Percentiles rank a stretch among this genome's conserved stretches.
phyloP scores from a whole-genome alignment of 2,888 invertebrate genomes.

The Tethea ocularis region DNA sequence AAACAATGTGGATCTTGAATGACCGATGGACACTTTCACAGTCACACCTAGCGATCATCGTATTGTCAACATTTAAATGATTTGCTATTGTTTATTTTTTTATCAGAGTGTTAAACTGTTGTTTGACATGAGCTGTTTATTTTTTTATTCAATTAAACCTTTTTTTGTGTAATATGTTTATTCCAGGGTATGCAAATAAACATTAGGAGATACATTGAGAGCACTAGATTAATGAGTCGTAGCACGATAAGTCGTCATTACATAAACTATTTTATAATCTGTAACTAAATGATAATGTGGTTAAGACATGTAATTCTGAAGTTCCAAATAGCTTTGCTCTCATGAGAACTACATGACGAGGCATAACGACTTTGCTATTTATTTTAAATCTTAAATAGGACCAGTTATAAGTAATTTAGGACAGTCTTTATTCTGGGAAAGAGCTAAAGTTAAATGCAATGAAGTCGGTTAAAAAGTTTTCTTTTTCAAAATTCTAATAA shows the following conservation, averaged over 20 bases:
- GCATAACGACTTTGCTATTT: too few relatives aligned
- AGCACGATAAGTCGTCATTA: neutral
- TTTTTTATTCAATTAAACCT: neutral
- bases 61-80: conserved; percentile 31
- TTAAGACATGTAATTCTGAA: neutral
- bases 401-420: too few relatives aligned
- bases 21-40: conserved; percentile 68
- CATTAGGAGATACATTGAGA: neutral
- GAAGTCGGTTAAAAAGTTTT: too few relatives aligned
- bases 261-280: neutral
- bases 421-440: too few relatives aligned
- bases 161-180: neutral
- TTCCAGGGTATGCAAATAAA: neutral
- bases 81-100: conserved; percentile 21
- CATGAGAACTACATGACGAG: too few relatives aligned
- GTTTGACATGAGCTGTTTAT: neutral
- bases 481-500: too few relatives aligned
- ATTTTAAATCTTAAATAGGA: too few relatives aligned
- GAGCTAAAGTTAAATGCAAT: too few relatives aligned
- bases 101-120: neutral
- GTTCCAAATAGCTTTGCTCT: neutral
- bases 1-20: conserved; percentile 74
- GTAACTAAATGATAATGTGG: neutral
- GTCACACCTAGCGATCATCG: conserved; percentile 29
- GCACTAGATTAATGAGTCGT: neutral